Evolutionary conservation across 2,113 vertebrate genomes (phyloP).

Genomic region (Acrocephalus kingi): DNA sequence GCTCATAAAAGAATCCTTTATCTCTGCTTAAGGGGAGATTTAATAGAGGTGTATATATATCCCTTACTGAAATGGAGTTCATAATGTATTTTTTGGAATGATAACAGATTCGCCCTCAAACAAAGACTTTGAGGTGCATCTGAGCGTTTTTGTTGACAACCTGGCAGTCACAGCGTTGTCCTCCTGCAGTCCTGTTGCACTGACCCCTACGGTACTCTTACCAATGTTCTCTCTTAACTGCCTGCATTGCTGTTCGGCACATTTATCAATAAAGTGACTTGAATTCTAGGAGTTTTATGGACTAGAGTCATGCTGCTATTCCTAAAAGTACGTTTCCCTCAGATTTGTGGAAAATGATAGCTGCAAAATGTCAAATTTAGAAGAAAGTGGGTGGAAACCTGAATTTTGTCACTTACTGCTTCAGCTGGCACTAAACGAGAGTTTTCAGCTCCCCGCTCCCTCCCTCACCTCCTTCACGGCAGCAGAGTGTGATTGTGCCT

Average conservation of each 20-base stretch:
- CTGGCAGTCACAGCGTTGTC: background rate
- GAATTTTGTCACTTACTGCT: constrained; percentile 53
- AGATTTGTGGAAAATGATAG: constrained; percentile 33
- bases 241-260: background rate
- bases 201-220: background rate
- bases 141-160: background rate
- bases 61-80: background rate
- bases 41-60: background rate
- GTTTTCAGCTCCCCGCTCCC: constrained; percentile 13
- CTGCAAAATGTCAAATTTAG: constrained; percentile 58
- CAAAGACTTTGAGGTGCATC: background rate
- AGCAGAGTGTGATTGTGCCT: constrained; percentile 44
- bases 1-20: background rate
- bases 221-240: background rate
- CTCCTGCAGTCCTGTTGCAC: background rate
- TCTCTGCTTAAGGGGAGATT: background rate
- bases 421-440: background rate
- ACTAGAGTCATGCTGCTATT: background rate
- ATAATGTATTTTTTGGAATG: background rate
- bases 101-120: background rate
- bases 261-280: background rate
- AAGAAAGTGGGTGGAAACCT: constrained; percentile 53
- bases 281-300: background rate
- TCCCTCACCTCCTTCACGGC: constrained; percentile 37
- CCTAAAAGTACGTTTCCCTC: constrained; percentile 2